Base-by-base conservation (phyloP, 2,888 invertebrate genomes). In the Listrodromus nycthemerus region DNA sequence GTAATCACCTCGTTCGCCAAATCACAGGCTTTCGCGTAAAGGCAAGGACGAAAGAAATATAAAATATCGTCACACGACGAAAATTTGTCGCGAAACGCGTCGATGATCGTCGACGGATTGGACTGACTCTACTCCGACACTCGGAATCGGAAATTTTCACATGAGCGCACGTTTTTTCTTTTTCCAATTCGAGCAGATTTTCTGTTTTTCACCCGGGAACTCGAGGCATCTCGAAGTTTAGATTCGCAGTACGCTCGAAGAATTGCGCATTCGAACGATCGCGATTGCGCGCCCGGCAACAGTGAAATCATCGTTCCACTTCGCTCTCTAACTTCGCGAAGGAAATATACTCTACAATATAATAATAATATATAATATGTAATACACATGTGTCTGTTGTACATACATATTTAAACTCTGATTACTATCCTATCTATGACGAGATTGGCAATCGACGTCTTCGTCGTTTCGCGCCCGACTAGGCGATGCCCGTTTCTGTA, bases 1-100 rank as follows among this genome's bases (percentile, higher is more conserved):
- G 88, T 88, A 75, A 85, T 69, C 48, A 77, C 80, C 83, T 80
- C 83, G 83, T 80, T 80, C 80, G 80, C 80, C 73, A 73, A 30
- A 83, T 83, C 83, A 83, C 83, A 83, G 83, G 80, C 83, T 83
- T 77, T 83, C 80, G 83, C 83, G 75, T 80, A 76, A 80, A 71
- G 70, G 80, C 83, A 80, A 77, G 73, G 76, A 80, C 80, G 80
- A 66, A 76, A 71, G 58, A 48, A 69, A 70, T 81, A 67, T 55
- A 75, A 71, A 80, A 74, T 4, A 63, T 74, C 73, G 45, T 48
- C 61, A 13, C 27, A 27, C 30, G 16, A 61, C 61, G 21, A 19
- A 16, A 30, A 13, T n/a, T 30, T n/a, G 61, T 27, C 30, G 61
- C 61, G 27, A 16, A 61, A 6, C 30, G 58, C 61, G 24, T 58